Conservation (phyloP, 2,888 invertebrate species). For the Steinernema carpocapsae region DNA sequence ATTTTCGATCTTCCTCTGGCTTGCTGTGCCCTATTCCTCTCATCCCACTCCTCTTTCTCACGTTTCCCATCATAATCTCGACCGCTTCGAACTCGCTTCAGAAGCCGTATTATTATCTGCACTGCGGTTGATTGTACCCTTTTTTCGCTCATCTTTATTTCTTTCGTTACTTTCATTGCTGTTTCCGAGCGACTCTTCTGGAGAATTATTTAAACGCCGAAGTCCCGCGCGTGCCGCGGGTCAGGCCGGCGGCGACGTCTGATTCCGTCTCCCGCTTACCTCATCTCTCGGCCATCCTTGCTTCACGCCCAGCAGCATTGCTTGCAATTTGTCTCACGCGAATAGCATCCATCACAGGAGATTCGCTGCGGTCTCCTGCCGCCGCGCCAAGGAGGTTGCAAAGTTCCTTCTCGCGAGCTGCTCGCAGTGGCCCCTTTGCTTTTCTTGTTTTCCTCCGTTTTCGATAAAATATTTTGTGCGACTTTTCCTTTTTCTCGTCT, state of each 20-base stretch:
- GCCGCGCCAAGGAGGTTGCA: conserved; percentile 6
- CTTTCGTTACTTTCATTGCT: conserved; percentile 15
- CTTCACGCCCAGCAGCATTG: conserved; percentile 31
- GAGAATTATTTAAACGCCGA: conserved; percentile 5
- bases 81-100: not conserved
- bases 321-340: conserved; percentile 35
- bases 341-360: conserved; percentile 29
- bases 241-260: not conserved
- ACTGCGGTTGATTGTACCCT: not conserved
- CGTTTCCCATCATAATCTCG: conserved; percentile 21
- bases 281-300: conserved; percentile 27
- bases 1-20: conserved; percentile 26
- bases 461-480: too few species aligned
- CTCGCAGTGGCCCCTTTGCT: not conserved
- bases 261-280: conserved; percentile 29
- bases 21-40: not conserved
- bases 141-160: not conserved
- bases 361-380: conserved; percentile 22
- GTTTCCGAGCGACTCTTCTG: conserved; percentile 7
- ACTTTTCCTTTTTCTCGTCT: too few species aligned
- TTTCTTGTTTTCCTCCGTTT: not conserved
- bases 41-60: not conserved
- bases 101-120: not conserved
- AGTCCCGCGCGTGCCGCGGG: conserved; percentile 4
- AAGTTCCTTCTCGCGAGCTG: not conserved